Conservation (phyloP, 2,888 invertebrate genomes). For the Nomada fabriciana region DNA sequence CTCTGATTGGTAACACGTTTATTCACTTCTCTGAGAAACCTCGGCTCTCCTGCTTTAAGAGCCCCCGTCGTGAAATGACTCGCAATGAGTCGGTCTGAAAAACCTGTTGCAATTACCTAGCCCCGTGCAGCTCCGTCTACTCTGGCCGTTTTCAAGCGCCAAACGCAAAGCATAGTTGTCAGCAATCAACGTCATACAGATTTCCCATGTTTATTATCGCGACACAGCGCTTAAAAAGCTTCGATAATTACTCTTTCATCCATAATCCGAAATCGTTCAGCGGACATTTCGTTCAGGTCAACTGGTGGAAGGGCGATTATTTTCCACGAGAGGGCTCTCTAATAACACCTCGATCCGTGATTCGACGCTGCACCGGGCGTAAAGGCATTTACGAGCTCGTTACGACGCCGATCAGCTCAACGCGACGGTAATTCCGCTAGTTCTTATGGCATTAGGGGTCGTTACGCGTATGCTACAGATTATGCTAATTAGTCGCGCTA, state of each 20-base stretch:
- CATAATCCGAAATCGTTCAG: conserved; percentile 53
- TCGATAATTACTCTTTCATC: conserved; percentile 60
- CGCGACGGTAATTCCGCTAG: conserved; percentile 31
- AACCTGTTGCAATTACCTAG: neutral
- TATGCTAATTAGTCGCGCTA: conserved; percentile 34
- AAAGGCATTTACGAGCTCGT: conserved; percentile 51
- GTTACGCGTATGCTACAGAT: conserved; percentile 19
- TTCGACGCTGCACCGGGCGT: conserved; percentile 3
- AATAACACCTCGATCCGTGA: conserved; percentile 24
- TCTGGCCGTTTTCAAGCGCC: neutral
- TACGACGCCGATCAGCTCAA: conserved; percentile 37
- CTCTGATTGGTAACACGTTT: neutral
- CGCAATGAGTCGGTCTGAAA: too few relatives aligned
- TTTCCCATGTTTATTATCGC: neutral
- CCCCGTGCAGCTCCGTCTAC: neutral
- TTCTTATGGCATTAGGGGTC: conserved; percentile 40
- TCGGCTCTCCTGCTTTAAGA: neutral
- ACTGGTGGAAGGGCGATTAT: conserved; percentile 37
- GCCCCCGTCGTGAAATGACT: too few relatives aligned
- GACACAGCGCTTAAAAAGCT: conserved; percentile 10
- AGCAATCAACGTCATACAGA: neutral
- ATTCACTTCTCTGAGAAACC: neutral
- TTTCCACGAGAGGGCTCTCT: conserved; percentile 13
- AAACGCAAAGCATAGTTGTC: neutral
- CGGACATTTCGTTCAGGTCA: conserved; percentile 44